Evolutionary conservation across 2,113 vertebrate species (phyloP), one percentile per base, ranked within the genome.

Genomic region (Mobula birostris): DNA sequence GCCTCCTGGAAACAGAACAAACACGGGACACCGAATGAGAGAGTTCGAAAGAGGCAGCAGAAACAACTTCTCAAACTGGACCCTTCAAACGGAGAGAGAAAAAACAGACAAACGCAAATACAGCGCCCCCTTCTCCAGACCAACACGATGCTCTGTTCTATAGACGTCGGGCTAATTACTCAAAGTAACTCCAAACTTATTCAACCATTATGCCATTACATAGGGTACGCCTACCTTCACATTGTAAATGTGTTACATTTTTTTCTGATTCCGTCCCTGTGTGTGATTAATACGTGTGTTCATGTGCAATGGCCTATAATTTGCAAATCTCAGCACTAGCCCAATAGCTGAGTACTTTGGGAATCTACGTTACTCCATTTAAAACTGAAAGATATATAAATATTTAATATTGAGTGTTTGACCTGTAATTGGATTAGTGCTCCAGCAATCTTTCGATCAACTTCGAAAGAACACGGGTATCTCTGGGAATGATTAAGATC

Each of bases 1-100:
- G 99, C 99, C 98, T 99, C 99, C 99, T 99, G 72, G 94, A 96
- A 95, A 94, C 48, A 24, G 94, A 94, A 77, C 56, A 77, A 58
- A 94, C 5, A 68, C 5, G 56, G 58, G 66, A 14, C 58, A 90
- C 17, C 32, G 5, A 24, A 74, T 32, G 74, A 82, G 94, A 68
- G 56, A 94, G 93, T 78, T 48, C 48, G 48, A 48, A 48, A 48
- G 48, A 48, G 48, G 48, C 48, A 48, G 48, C 48, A 48, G 48
- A 48, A 48, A 48, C 48, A 48, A 48, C 48, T 48, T 48, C 48
- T 48, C 48, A 48, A 48, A 48, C 48, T 48, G 48, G 48, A 48
- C 48, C 48, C 48, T 48, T 48, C 48, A 48, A 48, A 48, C 48
- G 48, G 48, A 48, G 48, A 48, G 48, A 48, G 48, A 48, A 48